These are phyloP conservation scores for Catalaphyllia jardinei DNA, from an alignment of 64 coral and sea anemone species.

Conservation along the genomic window DNA sequence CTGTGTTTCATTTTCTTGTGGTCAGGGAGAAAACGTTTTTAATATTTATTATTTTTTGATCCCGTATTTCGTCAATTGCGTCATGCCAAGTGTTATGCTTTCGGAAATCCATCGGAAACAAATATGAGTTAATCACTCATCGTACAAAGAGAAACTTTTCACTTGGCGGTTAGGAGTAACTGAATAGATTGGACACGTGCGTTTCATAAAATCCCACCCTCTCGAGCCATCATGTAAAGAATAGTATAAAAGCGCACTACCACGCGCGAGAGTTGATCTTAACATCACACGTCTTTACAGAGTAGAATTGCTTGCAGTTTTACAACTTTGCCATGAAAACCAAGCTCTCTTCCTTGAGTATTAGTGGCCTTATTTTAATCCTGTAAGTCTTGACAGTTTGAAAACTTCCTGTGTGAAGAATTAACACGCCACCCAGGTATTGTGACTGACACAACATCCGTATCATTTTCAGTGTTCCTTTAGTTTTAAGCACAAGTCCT, in stretches of 20 bases:
- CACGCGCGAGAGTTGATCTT: neutral
- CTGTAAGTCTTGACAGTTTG: conserved; percentile 28
- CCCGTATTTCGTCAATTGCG: neutral
- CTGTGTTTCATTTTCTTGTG: no score
- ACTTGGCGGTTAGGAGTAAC: conserved; percentile 13
- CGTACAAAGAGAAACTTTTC: conserved; percentile 11
- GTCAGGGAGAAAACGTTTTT: no score
- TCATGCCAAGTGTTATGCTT: neutral
- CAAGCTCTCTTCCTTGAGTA: neutral
- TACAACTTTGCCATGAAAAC: neutral
- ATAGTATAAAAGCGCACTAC: neutral
- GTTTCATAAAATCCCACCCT: neutral
- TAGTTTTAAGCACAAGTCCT: conserved; percentile 5
- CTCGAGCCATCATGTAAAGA: neutral
- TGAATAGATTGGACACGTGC: neutral
- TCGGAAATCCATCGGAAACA: neutral
- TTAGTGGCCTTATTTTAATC: conserved; percentile 16
- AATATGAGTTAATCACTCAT: neutral
- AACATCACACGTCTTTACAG: neutral
- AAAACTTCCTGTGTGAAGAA: neutral
- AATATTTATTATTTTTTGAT: no score
- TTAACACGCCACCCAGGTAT: neutral
- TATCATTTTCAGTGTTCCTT: conserved; percentile 25
- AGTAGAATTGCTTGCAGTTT: no score
- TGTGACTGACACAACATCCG: neutral